Conservation (phyloP, 1,140 invertebrate species). For the Zelostemma sp. region DNA sequence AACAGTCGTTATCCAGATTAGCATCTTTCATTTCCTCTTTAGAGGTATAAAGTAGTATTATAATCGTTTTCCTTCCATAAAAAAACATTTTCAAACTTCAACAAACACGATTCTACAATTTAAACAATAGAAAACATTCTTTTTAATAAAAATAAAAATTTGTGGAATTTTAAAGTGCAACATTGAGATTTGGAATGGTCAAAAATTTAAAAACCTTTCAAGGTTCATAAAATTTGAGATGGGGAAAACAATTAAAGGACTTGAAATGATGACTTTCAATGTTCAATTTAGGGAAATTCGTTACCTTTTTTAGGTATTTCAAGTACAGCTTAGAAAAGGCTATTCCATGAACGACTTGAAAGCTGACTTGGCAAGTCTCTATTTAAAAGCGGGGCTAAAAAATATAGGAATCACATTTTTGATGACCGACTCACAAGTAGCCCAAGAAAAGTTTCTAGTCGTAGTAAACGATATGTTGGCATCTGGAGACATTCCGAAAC, state of each 20-base stretch:
- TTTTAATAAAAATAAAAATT: too few relatives aligned
- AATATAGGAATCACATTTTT: constrained; percentile 89
- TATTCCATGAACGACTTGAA: constrained; percentile 89
- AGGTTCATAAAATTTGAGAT: too few relatives aligned
- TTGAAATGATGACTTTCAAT: too few relatives aligned
- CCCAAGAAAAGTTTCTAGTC: constrained; percentile 92
- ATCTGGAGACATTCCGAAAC: constrained; percentile 92
- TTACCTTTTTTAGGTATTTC: too few relatives aligned
- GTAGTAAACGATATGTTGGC: constrained; percentile 94
- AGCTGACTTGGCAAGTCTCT: constrained; percentile 84
- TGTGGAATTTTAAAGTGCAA: too few relatives aligned
- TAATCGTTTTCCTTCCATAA: neutral
- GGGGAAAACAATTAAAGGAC: too few relatives aligned
- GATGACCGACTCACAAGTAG: constrained; percentile 94
- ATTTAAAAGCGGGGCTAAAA: constrained; percentile 90
- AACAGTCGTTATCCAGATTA: constrained; percentile 77
- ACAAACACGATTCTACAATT: too few relatives aligned
- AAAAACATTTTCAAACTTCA: too few relatives aligned
- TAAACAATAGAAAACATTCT: too few relatives aligned
- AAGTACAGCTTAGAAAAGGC: constrained; percentile 90
- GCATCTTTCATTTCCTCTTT: constrained; percentile 41
- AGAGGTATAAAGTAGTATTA: neutral
- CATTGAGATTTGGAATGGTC: too few relatives aligned
- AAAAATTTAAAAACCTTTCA: too few relatives aligned
- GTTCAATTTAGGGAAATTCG: too few relatives aligned